phyloP scores from a whole-genome alignment of 1,140 invertebrate genomes.

The Phymorhynchus buccinoides region DNA sequence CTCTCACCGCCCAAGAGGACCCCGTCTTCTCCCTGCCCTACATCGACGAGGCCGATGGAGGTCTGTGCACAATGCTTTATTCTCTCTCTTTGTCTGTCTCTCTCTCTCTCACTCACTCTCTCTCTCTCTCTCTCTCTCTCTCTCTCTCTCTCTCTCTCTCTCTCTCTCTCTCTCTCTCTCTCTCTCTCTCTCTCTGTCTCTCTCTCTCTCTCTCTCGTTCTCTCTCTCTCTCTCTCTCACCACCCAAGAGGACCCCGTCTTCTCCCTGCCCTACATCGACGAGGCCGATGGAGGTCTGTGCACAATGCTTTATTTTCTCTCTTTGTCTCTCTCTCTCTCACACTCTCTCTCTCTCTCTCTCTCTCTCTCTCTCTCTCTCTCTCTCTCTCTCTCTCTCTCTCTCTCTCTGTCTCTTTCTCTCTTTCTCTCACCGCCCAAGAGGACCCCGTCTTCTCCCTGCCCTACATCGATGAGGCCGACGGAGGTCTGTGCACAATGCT shows the following conservation, averaged over 20 bases:
- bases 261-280: conserved; percentile 77
- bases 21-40: conserved; percentile 76
- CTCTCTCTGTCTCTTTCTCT: too few relatives aligned
- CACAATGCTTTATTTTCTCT: background rate
- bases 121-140: conserved; percentile 11
- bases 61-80: too few relatives aligned
- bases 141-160: conserved; percentile 18
- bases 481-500: too few relatives aligned
- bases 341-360: background rate
- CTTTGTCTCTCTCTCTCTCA: background rate
- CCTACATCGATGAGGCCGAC: conserved; percentile 71
- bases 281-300: too few relatives aligned
- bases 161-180: conserved; percentile 8
- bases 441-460: conserved; percentile 75
- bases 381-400: conserved; percentile 16
- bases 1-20: conserved; percentile 54
- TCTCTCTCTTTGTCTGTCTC: background rate
- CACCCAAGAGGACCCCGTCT: conserved; percentile 62
- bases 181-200: too few relatives aligned
- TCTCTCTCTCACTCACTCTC: background rate
- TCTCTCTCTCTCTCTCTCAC: conserved; percentile 38
- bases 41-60: conserved; percentile 59
- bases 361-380: conserved; percentile 17
- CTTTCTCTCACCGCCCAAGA: conserved; percentile 53
- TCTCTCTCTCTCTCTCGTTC: background rate